Percentiles rank a stretch among this genome's conserved stretches.
Conservation (phyloP, 2,888 invertebrate species). For the Drosophila mimetica region DNA sequence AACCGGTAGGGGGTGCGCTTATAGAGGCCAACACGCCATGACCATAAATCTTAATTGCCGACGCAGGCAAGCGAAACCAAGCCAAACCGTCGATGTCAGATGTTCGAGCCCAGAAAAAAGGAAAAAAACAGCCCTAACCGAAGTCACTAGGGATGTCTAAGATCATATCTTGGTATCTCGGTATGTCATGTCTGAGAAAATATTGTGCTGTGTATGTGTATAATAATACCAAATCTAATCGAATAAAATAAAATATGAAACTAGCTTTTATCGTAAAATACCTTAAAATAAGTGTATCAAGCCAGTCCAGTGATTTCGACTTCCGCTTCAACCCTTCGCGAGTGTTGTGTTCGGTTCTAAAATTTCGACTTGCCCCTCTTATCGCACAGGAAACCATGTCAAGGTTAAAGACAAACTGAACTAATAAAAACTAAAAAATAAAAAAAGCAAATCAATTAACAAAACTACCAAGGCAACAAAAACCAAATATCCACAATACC, state of each 20-base stretch:
- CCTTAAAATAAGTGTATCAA: background rate
- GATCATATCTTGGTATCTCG: background rate
- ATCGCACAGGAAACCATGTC: conserved; percentile 50
- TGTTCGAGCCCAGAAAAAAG: conserved; percentile 9
- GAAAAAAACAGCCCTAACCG: background rate
- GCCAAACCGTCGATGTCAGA: conserved; percentile 24
- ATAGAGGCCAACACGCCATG: conserved; percentile 70
- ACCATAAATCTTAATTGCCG: conserved; percentile 75
- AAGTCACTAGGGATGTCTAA: background rate
- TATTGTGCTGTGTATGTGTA: background rate
- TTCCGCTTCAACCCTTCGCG: conserved; percentile 15
- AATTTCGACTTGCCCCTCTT: background rate
- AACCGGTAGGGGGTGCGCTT: conserved; percentile 34
- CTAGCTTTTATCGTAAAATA: too few species aligned
- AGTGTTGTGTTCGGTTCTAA: conserved; percentile 7
- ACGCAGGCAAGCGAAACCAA: conserved; percentile 72
- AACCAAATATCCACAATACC: conserved; percentile 47
- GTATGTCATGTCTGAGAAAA: background rate
- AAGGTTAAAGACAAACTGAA: conserved; percentile 53
- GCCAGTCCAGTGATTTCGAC: conserved; percentile 12
- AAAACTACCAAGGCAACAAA: conserved; percentile 45
- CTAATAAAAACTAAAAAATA: conserved; percentile 22
- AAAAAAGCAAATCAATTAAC: conserved; percentile 33
- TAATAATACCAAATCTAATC: too few species aligned
- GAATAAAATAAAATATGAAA: too few species aligned